These are phyloP conservation scores for Lophura nycthemera DNA, from an alignment of 2,113 vertebrate genomes.

Conservation along the genomic window DNA sequence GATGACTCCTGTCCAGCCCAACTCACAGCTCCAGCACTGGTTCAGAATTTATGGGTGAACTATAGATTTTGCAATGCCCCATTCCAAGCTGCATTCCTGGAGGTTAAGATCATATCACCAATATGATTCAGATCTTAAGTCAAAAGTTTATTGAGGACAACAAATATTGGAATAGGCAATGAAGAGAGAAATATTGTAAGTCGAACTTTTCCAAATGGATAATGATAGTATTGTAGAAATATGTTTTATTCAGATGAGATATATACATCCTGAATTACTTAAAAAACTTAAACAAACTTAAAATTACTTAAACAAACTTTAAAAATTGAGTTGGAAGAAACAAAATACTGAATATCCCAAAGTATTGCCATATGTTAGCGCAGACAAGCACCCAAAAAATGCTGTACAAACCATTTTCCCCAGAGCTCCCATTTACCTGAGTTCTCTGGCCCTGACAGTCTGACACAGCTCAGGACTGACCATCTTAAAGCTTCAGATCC, in stretches of 20 bases:
- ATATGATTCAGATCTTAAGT: neutral
- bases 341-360: neutral
- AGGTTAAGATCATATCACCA: neutral
- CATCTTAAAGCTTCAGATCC: neutral
- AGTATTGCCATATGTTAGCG: neutral
- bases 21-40: neutral
- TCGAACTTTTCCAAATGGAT: neutral
- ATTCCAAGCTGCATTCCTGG: neutral
- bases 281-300: neutral
- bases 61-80: neutral
- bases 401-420: neutral
- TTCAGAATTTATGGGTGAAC: neutral
- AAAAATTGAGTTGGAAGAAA: neutral
- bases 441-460: neutral
- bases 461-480: neutral
- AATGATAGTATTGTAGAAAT: neutral
- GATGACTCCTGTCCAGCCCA: neutral
- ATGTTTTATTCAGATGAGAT: neutral
- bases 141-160: neutral
- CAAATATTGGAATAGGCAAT: neutral
- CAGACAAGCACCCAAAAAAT: neutral
- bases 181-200: neutral
- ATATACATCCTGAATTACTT: neutral
- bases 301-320: neutral
- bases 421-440: neutral